phyloP scores from a whole-genome alignment of 1,140 invertebrate genomes.

The Helicorthomorpha holstii region DNA sequence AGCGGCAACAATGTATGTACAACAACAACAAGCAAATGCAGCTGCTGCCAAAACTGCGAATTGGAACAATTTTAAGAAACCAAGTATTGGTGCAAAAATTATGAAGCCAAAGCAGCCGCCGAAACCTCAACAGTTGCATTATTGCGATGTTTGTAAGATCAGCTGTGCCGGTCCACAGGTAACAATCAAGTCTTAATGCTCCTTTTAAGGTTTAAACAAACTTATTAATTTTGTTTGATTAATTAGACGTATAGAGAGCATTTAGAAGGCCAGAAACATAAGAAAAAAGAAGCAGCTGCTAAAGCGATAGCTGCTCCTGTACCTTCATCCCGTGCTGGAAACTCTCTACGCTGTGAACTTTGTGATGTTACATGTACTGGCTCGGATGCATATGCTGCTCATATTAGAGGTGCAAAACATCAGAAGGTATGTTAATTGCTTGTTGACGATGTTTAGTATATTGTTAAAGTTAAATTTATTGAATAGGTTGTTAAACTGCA shows the following conservation, averaged over 20 bases:
- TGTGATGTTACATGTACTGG: constrained; percentile 97
- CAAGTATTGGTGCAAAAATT: constrained; percentile 33
- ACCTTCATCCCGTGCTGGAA: constrained; percentile 52
- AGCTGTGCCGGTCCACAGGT: constrained; percentile 86
- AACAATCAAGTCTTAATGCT: too few species aligned
- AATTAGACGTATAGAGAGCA: constrained; percentile 90
- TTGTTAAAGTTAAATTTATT: background rate
- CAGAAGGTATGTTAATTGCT: constrained; percentile 48
- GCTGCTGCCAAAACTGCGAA: constrained; percentile 15
- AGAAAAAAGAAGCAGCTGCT: constrained; percentile 86
- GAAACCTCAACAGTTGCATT: constrained; percentile 79
- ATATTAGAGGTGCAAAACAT: constrained; percentile 93
- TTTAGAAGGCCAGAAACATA: constrained; percentile 94
- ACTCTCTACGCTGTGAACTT: constrained; percentile 39
- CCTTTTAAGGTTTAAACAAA: too few species aligned
- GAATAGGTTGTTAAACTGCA: constrained; percentile 72
- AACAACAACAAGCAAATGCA: constrained; percentile 42
- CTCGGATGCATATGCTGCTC: constrained; percentile 91
- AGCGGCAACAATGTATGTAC: constrained; percentile 80
- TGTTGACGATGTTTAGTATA: background rate
- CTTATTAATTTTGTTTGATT: background rate
- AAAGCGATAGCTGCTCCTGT: constrained; percentile 43
- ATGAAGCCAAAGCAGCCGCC: constrained; percentile 59
- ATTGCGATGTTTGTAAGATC: constrained; percentile 95
- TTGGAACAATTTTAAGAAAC: constrained; percentile 54